These are phyloP conservation scores for Baronia brevicornis DNA, from an alignment of 2,888 invertebrate species.

Conservation along the genomic window DNA sequence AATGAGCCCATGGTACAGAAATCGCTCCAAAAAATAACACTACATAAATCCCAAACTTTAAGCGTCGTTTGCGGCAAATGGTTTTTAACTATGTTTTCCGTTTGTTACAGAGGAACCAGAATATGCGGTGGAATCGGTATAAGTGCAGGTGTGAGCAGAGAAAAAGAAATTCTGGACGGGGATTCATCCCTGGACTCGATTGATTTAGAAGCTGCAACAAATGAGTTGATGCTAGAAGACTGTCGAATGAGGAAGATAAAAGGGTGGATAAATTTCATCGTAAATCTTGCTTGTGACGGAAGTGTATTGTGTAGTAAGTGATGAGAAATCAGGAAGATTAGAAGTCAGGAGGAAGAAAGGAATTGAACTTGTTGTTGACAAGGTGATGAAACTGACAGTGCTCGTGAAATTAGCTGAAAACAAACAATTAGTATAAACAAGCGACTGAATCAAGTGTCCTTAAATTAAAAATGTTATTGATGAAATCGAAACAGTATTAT, in stretches of 20 bases:
- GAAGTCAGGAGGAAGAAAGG: no score
- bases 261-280: no score
- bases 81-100: slow-evolving; percentile 30
- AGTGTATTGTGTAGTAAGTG: background rate
- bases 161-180: slow-evolving; percentile 23
- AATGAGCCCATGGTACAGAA: no score
- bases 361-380: no score
- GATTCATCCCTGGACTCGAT: slow-evolving; percentile 1
- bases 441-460: slow-evolving; percentile 46
- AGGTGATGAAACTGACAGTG: background rate
- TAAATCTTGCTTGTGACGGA: slow-evolving; percentile 5
- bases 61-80: no score
- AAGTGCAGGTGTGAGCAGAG: slow-evolving; percentile 55
- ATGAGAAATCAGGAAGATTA: background rate
- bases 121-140: slow-evolving; percentile 68
- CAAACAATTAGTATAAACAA: slow-evolving; percentile 5
- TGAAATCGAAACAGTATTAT: slow-evolving; percentile 61
- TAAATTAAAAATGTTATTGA: slow-evolving; percentile 32
- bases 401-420: no score
- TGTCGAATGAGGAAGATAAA: no score
- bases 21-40: no score
- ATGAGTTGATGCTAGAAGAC: no score
- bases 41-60: no score
- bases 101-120: slow-evolving; percentile 63
- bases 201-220: no score